Evolutionary conservation across 2,888 invertebrate genomes (phyloP).

Genomic region (Corbicula japonica): DNA sequence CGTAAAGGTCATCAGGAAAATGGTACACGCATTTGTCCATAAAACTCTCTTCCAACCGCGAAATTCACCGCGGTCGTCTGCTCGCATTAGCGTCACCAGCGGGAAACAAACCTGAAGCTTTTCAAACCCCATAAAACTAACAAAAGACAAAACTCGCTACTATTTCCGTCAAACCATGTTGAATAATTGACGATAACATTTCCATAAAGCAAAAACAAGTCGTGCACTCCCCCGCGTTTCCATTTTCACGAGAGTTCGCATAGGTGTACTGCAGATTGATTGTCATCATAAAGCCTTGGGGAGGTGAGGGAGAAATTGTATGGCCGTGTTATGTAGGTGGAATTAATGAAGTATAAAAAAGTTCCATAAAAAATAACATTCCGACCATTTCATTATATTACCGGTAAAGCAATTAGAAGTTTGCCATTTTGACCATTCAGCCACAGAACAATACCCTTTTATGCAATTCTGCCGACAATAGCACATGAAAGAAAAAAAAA

Average conservation of each 20-base stretch:
- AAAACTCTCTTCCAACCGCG: background rate
- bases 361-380: too few relatives aligned
- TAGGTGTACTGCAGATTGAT: too few relatives aligned
- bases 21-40: slow-evolving; percentile 4
- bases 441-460: too few relatives aligned
- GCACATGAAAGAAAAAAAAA: too few relatives aligned
- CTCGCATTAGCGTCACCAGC: slow-evolving; percentile 4
- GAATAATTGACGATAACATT: slow-evolving; percentile 24
- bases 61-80: background rate
- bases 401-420: too few relatives aligned
- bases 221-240: slow-evolving; percentile 20
- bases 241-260: background rate
- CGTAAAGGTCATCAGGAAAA: slow-evolving; percentile 20
- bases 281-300: too few relatives aligned
- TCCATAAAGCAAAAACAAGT: background rate
- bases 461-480: too few relatives aligned
- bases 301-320: too few relatives aligned
- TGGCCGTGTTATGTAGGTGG: too few relatives aligned
- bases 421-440: too few relatives aligned
- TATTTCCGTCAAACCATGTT: slow-evolving; percentile 16
- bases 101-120: background rate
- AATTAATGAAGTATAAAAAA: too few relatives aligned
- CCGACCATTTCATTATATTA: too few relatives aligned
- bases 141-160: background rate
- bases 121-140: slow-evolving; percentile 1